Evolutionary conservation across 2,797 vertebrate species (phyloP), one percentile per base, ranked within the genome.

Genomic region (Labroides dimidiatus): DNA sequence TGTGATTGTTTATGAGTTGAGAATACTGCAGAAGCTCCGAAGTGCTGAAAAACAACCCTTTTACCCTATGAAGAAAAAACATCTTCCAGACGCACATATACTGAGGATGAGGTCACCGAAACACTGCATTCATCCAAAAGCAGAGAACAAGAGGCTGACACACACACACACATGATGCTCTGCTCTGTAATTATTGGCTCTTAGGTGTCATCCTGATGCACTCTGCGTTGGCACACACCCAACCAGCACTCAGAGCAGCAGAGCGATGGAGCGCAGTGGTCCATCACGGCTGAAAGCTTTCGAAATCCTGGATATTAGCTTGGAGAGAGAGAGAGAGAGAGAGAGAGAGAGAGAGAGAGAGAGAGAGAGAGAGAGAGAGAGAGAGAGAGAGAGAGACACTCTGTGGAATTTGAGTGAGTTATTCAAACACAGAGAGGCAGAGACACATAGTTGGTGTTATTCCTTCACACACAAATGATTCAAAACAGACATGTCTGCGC

Each of bases 131-230:
- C 45, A 72, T 78, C 58, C 68, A 72, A 89, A 83, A 87, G 80
- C 87, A 64, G 39, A 78, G 54, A 86, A 78, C 78, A 78, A 69
- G 69, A 51, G 55, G 43, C 75, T 56, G 83, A 81, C 75, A 81
- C 68, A 85, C 62, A 81, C 75, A 81, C 68, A 85, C 62, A 59
- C 75, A 54, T 64, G 62, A 71, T 44, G 76, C 72, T 56, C 62
- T 47, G 65, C 84, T 81, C 81, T 88, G 81, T 91, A 89, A 91
- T 92, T 88, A 90, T 80, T 79, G 84, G 85, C 84, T 89, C 81
- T 88, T 60, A 77, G 77, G 84, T 83, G 81, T 87, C 88, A 84
- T 76, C 66, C 63, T 68, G 63, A 61, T 67, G 79, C 72, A 78
- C 67, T 73, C 67, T 56, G 59, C 73, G 67, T 66, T 70, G 77